Conservation (phyloP, 2,888 invertebrate genomes). For the Heteromurus nitidus region DNA sequence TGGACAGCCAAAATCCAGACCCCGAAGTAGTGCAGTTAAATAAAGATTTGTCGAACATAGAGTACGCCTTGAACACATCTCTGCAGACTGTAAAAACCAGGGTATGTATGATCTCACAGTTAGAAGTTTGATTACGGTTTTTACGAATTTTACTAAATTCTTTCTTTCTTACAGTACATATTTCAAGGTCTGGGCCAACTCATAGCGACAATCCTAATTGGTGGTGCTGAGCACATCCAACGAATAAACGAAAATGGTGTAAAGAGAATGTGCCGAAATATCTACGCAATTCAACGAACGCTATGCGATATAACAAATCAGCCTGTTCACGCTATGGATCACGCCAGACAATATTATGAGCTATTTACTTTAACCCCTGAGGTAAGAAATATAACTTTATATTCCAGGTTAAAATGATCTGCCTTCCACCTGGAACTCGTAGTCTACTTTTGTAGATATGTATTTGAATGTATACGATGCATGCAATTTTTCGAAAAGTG, state of each 20-base stretch:
- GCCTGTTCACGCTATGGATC: slow-evolving; percentile 88
- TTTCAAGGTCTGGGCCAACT: slow-evolving; percentile 92
- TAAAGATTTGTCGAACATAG: slow-evolving; percentile 85
- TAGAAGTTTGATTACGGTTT: neutral
- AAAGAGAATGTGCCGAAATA: slow-evolving; percentile 89
- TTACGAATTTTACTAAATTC: neutral
- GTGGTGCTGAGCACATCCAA: slow-evolving; percentile 86
- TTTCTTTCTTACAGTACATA: slow-evolving; percentile 82
- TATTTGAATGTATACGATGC: too few relatives aligned
- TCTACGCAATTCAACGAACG: slow-evolving; percentile 89
- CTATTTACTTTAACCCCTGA: slow-evolving; percentile 88
- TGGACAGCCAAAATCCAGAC: slow-evolving; percentile 86
- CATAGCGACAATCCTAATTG: slow-evolving; percentile 87
- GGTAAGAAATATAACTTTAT: too few relatives aligned
- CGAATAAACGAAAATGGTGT: slow-evolving; percentile 88
- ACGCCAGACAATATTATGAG: slow-evolving; percentile 92
- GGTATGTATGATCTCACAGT: slow-evolving; percentile 78
- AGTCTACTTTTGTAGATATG: too few relatives aligned
- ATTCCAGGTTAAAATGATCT: too few relatives aligned
- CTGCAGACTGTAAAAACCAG: slow-evolving; percentile 86
- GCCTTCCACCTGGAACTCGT: too few relatives aligned
- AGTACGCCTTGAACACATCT: slow-evolving; percentile 85
- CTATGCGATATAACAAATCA: slow-evolving; percentile 89
- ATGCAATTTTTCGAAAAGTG: too few relatives aligned
- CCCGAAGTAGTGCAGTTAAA: slow-evolving; percentile 86